Percentiles rank a stretch among this genome's conserved stretches.
phyloP scores from a whole-genome alignment of 2,888 invertebrate species.

The Brachylomia viminalis region DNA sequence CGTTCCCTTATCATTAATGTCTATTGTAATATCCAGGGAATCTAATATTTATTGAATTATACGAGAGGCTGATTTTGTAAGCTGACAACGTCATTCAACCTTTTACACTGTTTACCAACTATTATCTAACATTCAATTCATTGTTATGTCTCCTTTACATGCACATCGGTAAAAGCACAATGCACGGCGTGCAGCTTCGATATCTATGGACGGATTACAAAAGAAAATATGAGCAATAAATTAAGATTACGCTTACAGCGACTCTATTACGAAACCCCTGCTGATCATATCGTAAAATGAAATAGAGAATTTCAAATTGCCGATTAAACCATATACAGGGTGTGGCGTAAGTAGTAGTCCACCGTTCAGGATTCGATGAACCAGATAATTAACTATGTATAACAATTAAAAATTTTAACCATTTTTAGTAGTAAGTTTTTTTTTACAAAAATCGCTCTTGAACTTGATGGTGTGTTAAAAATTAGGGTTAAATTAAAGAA shows the following conservation, averaged over 20 bases:
- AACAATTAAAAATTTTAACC: too few species aligned
- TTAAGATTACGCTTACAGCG: slow-evolving; percentile 33
- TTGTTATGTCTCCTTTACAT: slow-evolving; percentile 26
- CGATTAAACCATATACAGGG: slow-evolving; percentile 35
- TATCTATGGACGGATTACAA: slow-evolving; percentile 31
- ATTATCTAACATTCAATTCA: slow-evolving; percentile 37
- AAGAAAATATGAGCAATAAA: slow-evolving; percentile 50
- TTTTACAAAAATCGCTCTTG: too few species aligned
- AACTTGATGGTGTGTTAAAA: too few species aligned
- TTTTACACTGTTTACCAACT: slow-evolving; percentile 29
- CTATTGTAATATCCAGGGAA: slow-evolving; percentile 15
- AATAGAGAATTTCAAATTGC: slow-evolving; percentile 34
- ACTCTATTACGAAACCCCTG: slow-evolving; percentile 41
- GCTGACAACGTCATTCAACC: slow-evolving; percentile 20
- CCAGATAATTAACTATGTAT: too few species aligned
- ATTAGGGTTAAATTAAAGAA: too few species aligned
- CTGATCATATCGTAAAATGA: slow-evolving; percentile 42
- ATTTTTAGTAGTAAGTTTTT: too few species aligned
- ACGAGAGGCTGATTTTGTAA: slow-evolving; percentile 9
- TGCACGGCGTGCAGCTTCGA: slow-evolving; percentile 42
- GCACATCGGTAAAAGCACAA: slow-evolving; percentile 47
- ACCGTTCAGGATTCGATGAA: too few species aligned
- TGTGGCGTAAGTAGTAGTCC: too few species aligned
- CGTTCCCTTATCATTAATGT: slow-evolving; percentile 10
- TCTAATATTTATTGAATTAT: not conserved